Evolutionary conservation across 2,113 vertebrate species (phyloP), one percentile per base, ranked within the genome.

Genomic region (Bubo bubo): DNA sequence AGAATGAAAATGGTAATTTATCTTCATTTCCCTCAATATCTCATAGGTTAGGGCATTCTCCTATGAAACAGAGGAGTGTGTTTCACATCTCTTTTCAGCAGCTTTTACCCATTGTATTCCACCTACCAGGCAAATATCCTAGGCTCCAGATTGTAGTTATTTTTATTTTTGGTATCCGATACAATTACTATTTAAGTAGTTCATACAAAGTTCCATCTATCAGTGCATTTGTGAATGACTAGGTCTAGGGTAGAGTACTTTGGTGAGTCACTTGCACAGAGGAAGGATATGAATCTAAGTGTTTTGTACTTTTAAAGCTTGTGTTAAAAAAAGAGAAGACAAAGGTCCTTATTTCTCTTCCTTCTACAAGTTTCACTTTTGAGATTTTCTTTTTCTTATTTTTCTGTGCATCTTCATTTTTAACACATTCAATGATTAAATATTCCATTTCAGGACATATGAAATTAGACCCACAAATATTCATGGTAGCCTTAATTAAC

Each of bases 171-270:
- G 12, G 6, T 75, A 6, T 53, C 30, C 1, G 3, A 22, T 39
- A 59, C 60, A 8, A 56, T 43, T 79, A 22, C 18, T 66, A 1
- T 32, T 56, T 28, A 12, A 70, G 58, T 4, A 52, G 39, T 21
- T 82, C 20, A 30, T 53, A 53, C 14, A 18, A 43, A 43, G 53
- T n/a, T 79, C 21, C 10, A 63, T 39, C 39, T 56, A 2, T 22
- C 34, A 24, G 43, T 30, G 30, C 35, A 1, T n/a, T 67, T 58
- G 55, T 58, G 80, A 84, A 71, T 70, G 14, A 49, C 37, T 79
- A 0, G 0, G n/a, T 53, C 23, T 41, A 39, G 45, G 0, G 0
- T 19, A 15, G 47, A 55, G 21, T 21, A 7, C 66, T n/a, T 10
- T 6, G n/a, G 20, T 4, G 1, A 10, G 12, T 47, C 52, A 52